A percentile compares a stretch with the other conserved stretches of the same genome.
phyloP scores from a whole-genome alignment of 1,140 invertebrate species.

The Aleiodes sp. region DNA sequence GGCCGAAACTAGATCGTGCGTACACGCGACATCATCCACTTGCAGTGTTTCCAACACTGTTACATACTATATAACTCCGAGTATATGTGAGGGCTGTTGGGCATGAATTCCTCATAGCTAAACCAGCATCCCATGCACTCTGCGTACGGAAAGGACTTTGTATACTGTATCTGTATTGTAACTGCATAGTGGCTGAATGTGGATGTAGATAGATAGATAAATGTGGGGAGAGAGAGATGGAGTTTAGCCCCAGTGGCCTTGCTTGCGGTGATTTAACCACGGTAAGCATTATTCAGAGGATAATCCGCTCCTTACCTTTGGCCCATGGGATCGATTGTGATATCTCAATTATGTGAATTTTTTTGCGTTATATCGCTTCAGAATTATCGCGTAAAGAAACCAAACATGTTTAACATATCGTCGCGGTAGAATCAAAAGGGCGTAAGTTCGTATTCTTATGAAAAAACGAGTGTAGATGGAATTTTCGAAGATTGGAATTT shows the following conservation, averaged over 20 bases:
- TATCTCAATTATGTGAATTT: background rate
- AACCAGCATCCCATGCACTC: background rate
- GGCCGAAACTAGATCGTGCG: conserved; percentile 36
- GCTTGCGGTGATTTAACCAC: conserved; percentile 39
- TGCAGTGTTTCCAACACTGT: background rate
- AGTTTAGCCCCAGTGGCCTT: conserved; percentile 38
- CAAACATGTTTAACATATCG: no score
- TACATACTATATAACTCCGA: background rate
- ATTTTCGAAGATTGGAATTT: no score
- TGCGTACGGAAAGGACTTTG: conserved; percentile 14
- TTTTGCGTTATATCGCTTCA: no score
- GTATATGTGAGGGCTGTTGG: background rate
- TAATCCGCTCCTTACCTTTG: conserved; percentile 46
- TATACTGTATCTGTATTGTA: background rate
- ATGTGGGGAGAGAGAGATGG: no score
- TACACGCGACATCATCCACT: conserved; percentile 32
- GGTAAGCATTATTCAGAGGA: conserved; percentile 57
- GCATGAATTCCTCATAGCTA: conserved; percentile 30
- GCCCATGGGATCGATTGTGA: conserved; percentile 3
- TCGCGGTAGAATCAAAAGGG: no score
- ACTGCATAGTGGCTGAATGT: background rate
- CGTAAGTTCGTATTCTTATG: no score
- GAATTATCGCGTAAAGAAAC: no score
- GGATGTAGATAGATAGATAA: background rate
- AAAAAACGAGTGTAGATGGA: no score